These are phyloP conservation scores for Gopherus flavomarginatus DNA, from an alignment of 2,113 vertebrate species.

Conservation along the genomic window DNA sequence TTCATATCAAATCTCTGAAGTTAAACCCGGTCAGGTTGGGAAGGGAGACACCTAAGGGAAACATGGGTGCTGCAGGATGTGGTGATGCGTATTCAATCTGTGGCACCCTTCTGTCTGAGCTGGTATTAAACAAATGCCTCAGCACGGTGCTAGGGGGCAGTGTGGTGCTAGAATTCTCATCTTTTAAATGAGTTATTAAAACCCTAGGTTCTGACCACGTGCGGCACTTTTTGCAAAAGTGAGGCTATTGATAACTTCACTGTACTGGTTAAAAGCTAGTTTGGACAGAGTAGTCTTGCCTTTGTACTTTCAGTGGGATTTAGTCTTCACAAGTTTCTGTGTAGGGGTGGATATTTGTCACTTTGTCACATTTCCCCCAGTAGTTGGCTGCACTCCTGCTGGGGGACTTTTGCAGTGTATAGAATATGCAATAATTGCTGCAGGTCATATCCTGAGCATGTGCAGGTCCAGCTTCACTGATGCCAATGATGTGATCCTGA, in stretches of 20 bases:
- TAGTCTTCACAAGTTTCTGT: neutral
- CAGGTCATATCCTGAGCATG: neutral
- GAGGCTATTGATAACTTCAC: neutral
- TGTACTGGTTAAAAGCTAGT: neutral
- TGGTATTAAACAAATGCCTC: accelerated
- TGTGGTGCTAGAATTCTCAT: accelerated
- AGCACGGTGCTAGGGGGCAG: accelerated
- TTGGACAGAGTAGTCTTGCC: neutral
- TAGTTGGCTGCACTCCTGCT: accelerated
- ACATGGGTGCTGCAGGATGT: neutral
- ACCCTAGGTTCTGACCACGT: neutral
- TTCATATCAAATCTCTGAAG: neutral
- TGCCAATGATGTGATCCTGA: accelerated
- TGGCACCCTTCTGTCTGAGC: accelerated
- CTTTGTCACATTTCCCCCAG: accelerated
- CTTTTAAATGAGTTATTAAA: neutral
- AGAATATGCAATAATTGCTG: accelerated
- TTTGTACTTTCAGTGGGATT: neutral
- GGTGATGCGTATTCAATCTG: accelerated
- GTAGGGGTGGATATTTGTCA: neutral
- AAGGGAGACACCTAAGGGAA: neutral
- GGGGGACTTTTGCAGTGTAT: neutral
- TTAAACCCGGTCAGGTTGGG: accelerated
- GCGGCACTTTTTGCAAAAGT: neutral
- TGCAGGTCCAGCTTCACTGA: neutral